These are phyloP conservation scores for Peromyscus attwateri DNA, from an alignment of 2,797 vertebrate genomes.

Conservation along the genomic window DNA sequence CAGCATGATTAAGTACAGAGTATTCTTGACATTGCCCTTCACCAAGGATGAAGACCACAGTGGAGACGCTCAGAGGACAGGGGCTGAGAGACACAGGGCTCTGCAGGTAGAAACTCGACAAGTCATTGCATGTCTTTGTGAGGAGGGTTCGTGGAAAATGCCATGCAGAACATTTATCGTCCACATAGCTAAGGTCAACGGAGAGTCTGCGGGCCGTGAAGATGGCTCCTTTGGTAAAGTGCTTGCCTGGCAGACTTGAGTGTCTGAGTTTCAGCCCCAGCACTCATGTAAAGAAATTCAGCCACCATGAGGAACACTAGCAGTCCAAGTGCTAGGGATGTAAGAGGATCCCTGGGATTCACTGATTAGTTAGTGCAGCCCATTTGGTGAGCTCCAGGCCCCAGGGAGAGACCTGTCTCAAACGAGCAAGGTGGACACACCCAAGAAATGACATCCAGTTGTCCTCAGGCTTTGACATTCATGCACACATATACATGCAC, in stretches of 20 bases:
- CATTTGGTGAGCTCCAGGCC: neutral
- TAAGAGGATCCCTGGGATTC: neutral
- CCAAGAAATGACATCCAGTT: neutral
- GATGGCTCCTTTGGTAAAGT: neutral
- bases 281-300: neutral
- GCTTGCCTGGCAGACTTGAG: neutral
- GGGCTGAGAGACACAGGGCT: neutral
- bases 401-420: neutral
- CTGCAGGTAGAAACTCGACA: neutral
- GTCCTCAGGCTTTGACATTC: neutral
- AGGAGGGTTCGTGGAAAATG: neutral
- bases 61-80: neutral
- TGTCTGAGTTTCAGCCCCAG: neutral
- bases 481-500: too few relatives aligned
- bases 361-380: neutral
- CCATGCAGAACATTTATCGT: neutral
- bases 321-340: neutral
- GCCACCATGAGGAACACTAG: too few relatives aligned
- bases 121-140: neutral
- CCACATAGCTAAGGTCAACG: too few relatives aligned
- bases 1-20: neutral
- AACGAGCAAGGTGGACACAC: neutral
- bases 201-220: neutral
- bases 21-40: neutral
- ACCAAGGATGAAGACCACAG: neutral